Base-by-base conservation (phyloP, 2,113 vertebrate genomes). In the Dipodomys merriami region DNA sequence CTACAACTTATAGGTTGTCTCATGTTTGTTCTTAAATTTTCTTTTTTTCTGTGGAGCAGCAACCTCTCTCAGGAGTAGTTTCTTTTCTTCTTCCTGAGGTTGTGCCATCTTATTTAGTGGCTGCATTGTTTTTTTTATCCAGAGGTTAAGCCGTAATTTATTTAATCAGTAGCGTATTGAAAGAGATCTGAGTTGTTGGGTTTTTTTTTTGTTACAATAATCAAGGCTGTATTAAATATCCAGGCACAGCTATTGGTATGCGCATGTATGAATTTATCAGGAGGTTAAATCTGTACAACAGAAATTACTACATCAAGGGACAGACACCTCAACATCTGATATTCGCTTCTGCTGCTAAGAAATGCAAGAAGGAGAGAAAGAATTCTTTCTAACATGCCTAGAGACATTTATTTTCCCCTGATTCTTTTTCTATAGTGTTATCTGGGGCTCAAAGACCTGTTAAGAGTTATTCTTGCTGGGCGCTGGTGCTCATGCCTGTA, bases 171-270 rank as follows among this genome's bases (percentile, higher is more conserved):
- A 0, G 29, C 68, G 13, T 16, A 53, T 1, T 87, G 77, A 93
- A 94, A 95, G 82, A 71, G 44, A 46, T 33, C 71, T 79, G 62
- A 53, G 30, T 60, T n/a, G 44, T 33, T 67, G 81, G n/a, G 29
- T 11, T 27, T 29, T 57, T 53, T 57, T 57, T 11, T 57, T 57
- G 35, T 65, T 12, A 9, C 35, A 67, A 1, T 68, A 82, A 84
- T 33, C 53, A 73, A 64, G 65, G 35, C 33, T 74, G 62, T 25
- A 25, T 82, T 81, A 67, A 62, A 25, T 39, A 78, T 33, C 30
- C 74, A 20, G 71, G 23, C 53, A 65, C 29, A 30, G 35, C 67
- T 69, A 25, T 79, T 2, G 29, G 62, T 84, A 69, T 62, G 57
- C 7, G 33, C 16, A 27, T 2, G 5, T 35, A 0, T 60, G 39